Percentiles rank a stretch among this genome's conserved stretches.
Evolutionary conservation across 2,888 invertebrate species (phyloP).

Genomic region (Cerastis rubricosa): DNA sequence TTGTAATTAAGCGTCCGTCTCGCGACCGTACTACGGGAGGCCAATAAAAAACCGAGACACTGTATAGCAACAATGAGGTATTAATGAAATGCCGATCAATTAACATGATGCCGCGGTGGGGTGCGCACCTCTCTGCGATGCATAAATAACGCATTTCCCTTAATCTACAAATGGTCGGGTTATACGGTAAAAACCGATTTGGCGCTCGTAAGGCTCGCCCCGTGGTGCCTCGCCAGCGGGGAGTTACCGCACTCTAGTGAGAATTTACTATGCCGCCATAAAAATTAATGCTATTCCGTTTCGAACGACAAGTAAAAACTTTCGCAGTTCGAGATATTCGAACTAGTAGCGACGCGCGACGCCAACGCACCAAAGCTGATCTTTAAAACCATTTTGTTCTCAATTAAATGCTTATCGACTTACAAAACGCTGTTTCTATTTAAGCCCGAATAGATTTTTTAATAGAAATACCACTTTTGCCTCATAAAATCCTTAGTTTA

Average conservation of each 20-base stretch:
- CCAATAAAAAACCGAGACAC: slow-evolving; percentile 74
- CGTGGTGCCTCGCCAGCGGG: slow-evolving; percentile 83
- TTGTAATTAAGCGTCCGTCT: slow-evolving; percentile 68
- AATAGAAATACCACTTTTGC: slow-evolving; percentile 74
- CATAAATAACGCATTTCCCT: slow-evolving; percentile 85
- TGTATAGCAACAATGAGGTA: slow-evolving; percentile 79
- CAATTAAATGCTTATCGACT: slow-evolving; percentile 50
- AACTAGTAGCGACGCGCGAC: slow-evolving; percentile 34
- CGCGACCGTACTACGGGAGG: slow-evolving; percentile 65
- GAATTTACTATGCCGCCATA: slow-evolving; percentile 71
- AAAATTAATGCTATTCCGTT: slow-evolving; percentile 69
- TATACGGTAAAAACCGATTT: slow-evolving; percentile 83
- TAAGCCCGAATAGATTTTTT: slow-evolving; percentile 64
- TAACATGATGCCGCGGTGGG: slow-evolving; percentile 83
- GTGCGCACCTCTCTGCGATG: slow-evolving; percentile 81
- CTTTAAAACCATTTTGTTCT: slow-evolving; percentile 38
- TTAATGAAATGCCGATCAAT: slow-evolving; percentile 86
- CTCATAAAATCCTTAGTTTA: slow-evolving; percentile 77
- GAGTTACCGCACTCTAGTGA: slow-evolving; percentile 71
- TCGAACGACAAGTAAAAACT: slow-evolving; percentile 57
- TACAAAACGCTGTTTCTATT: slow-evolving; percentile 50
- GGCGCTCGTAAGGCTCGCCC: slow-evolving; percentile 76
- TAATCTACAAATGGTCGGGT: slow-evolving; percentile 80
- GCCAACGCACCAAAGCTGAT: slow-evolving; percentile 13
- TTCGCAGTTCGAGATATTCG: slow-evolving; percentile 59